Evolutionary conservation across 2,888 invertebrate genomes (phyloP).

Genomic region (Drosophila neotestacea): DNA sequence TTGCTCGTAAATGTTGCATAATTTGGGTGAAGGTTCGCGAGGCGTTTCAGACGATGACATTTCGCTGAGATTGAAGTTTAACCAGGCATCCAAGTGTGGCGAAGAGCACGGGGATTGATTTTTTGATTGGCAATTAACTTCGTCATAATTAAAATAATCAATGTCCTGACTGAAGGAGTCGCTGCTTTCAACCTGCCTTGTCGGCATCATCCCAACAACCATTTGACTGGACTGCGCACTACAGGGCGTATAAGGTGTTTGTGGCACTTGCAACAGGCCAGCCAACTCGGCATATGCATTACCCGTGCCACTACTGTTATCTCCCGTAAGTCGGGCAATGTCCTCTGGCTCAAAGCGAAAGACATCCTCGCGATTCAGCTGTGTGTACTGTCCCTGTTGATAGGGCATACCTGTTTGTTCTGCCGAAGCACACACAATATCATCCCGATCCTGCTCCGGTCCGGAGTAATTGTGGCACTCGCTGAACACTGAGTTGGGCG

Average conservation of each 20-base stretch:
- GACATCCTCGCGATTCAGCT: conserved; percentile 80
- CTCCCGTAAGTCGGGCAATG: conserved; percentile 82
- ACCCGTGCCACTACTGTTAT: conserved; percentile 1
- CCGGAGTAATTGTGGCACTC: conserved; percentile 61
- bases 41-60: conserved; percentile 40
- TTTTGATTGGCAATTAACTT: conserved; percentile 85
- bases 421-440: conserved; percentile 60
- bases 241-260: conserved; percentile 69
- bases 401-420: conserved; percentile 61
- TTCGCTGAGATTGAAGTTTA: conserved; percentile 81
- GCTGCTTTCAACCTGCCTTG: not conserved
- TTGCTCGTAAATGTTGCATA: conserved; percentile 66
- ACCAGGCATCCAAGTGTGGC: conserved; percentile 85
- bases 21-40: conserved; percentile 65
- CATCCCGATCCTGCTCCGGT: conserved; percentile 67
- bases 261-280: conserved; percentile 55
- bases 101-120: conserved; percentile 85
- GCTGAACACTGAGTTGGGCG: conserved; percentile 84
- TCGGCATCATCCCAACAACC: conserved; percentile 1
- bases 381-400: conserved; percentile 74
- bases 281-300: conserved; percentile 43
- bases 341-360: conserved; percentile 86
- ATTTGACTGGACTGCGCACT: conserved; percentile 45
- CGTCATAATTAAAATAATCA: conserved; percentile 85
- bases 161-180: conserved; percentile 79